Evolutionary conservation across 2,797 vertebrate species (phyloP).

Genomic region (Myotis vivesi): DNA sequence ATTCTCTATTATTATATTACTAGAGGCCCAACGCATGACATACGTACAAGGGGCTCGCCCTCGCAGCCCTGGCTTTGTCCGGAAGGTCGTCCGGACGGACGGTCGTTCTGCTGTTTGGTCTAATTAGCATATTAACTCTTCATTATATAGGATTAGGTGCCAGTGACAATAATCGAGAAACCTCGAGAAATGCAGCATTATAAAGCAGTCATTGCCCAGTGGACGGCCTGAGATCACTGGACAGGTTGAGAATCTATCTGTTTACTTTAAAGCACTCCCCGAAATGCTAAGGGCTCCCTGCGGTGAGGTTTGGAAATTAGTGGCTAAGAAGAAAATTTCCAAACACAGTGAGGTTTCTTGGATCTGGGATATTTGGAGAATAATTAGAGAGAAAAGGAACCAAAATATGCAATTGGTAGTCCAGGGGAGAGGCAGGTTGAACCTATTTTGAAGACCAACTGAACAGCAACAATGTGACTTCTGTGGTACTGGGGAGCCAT

Average conservation of each 20-base stretch:
- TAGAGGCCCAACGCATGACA: no score
- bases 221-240: neutral
- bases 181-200: fast-evolving
- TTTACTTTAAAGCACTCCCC: neutral
- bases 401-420: neutral
- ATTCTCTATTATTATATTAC: neutral
- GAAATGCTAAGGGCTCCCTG: neutral
- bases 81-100: no score
- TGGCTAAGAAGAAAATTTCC: neutral
- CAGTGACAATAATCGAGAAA: neutral
- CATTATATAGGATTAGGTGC: neutral
- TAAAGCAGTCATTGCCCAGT: neutral
- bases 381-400: neutral
- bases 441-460: neutral
- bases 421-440: neutral
- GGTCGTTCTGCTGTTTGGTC: no score
- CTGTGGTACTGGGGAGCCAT: neutral
- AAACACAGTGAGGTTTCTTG: neutral
- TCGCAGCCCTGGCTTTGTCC: no score
- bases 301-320: neutral
- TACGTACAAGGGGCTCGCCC: no score
- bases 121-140: no score
- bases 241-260: neutral
- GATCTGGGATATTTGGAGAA: neutral
- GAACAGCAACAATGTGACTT: neutral